Conservation (phyloP, 2,888 invertebrate genomes). For the Cryptus viduatorius region DNA sequence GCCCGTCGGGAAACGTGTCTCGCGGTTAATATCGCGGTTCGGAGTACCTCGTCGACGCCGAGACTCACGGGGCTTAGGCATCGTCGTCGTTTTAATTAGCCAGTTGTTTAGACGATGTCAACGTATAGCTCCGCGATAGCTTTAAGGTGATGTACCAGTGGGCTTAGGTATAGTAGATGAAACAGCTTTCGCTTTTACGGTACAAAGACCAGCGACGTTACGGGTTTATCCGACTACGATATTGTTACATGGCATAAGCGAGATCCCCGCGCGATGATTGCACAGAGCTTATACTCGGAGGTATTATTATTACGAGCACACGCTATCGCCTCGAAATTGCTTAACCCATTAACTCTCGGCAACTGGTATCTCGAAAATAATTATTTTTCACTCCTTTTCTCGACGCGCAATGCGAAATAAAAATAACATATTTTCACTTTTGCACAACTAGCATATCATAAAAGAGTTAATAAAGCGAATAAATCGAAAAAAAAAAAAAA, state of each 20-base stretch:
- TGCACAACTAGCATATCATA: not conserved
- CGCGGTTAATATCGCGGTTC: conserved; percentile 56
- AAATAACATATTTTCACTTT: not conserved
- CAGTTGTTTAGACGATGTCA: conserved; percentile 78
- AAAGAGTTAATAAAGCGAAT: not conserved
- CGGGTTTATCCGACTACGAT: conserved; percentile 65
- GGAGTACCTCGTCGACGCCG: conserved; percentile 38
- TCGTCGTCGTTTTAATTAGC: conserved; percentile 79
- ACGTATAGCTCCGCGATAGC: conserved; percentile 58
- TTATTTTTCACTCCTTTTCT: conserved; percentile 1
- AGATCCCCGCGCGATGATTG: conserved; percentile 62
- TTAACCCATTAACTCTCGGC: conserved; percentile 42
- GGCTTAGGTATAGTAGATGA: conserved; percentile 18
- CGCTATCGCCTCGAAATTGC: conserved; percentile 50
- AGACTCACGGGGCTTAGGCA: conserved; percentile 36
- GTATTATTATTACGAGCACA: conserved; percentile 59
- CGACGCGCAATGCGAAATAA: not conserved
- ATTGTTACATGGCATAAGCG: conserved; percentile 67
- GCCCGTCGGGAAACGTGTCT: conserved; percentile 59
- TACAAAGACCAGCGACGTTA: conserved; percentile 64
- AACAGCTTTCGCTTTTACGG: conserved; percentile 42
- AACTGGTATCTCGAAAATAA: conserved; percentile 13
- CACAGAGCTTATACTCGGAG: conserved; percentile 28
- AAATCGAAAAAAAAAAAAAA: not conserved
- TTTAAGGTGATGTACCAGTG: conserved; percentile 46